Base-by-base conservation (phyloP, 2,888 invertebrate genomes). In the Sepioteuthis lessoniana region DNA sequence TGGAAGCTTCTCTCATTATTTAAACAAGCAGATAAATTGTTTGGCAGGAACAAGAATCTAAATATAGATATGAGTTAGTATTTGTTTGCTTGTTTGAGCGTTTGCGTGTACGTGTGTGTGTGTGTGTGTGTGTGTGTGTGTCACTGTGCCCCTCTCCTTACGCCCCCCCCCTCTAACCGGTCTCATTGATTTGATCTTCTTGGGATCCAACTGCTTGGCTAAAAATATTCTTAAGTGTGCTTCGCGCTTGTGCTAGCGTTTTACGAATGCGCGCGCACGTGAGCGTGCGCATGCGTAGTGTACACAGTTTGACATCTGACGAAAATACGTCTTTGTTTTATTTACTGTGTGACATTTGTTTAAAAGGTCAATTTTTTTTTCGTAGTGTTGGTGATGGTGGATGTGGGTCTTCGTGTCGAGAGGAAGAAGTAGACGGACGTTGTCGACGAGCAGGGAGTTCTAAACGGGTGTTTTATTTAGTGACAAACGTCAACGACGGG, bases 261-360 rank as follows among this genome's bases (percentile, higher is more conserved):
- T 25, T 21, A 7, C 7, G 21, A 55, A 55, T 55, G 55, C 55
- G n/a, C 35, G 76, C 13, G 76, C 76, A 76, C 76, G 76, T 76
- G 76, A 76, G n/a, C 19, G 8, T 35, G 19, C 76, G 76, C 76
- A 76, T 76, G 76, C 76, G 76, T 76, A 76, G n/a, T 76, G 76
- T 76, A 76, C 76, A 76, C n/a, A 76, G 76, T 76, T 76, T 76
- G 76, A 76, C 76, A 76, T 76, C 76, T 76, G 76, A 76, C 76
- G 76, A 76, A 76, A 76, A n/a, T 76, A 76, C 76, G 76, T 76
- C n/a, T 16, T 76, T 76, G 76, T n/a, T 76, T 76, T 76, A 76
- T 76, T 76, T 76, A 35, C 76, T 35, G n/a, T n/a, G 16, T 76
- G 76, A 76, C 76, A 76, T 76, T 76, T 76, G 76, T 76, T n/a